phyloP scores from a whole-genome alignment of 2,113 vertebrate genomes.

The Phycodurus eques region DNA sequence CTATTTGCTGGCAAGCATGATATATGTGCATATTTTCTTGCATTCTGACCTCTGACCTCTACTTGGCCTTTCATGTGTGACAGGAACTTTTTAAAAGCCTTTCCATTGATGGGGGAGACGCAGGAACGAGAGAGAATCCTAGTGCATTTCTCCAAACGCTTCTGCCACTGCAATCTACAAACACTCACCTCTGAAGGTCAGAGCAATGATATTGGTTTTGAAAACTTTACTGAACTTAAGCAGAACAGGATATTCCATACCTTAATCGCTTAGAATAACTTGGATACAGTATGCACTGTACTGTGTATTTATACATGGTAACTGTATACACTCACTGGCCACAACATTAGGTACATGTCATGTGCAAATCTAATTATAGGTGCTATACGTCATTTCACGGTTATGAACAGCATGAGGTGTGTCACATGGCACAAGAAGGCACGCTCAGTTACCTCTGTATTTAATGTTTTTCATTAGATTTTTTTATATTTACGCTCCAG shows the following conservation, averaged over 20 bases:
- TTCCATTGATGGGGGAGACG: slow-evolving; percentile 81
- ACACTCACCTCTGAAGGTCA: slow-evolving; percentile 70
- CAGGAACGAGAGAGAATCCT: slow-evolving; percentile 79
- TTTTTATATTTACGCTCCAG: background rate
- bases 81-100: slow-evolving; percentile 80
- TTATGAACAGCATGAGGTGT: background rate
- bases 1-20: background rate
- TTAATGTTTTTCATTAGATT: background rate
- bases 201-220: slow-evolving; percentile 13
- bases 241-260: background rate
- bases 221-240: background rate
- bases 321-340: background rate
- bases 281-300: background rate
- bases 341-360: background rate
- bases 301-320: background rate
- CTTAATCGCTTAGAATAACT: background rate
- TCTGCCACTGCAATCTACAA: slow-evolving; percentile 75
- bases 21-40: background rate
- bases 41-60: slow-evolving; percentile 9
- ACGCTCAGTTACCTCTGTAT: background rate
- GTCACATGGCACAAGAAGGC: background rate
- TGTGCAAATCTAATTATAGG: background rate
- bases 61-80: slow-evolving; percentile 25
- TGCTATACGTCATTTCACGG: background rate
- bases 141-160: slow-evolving; percentile 79